Evolutionary conservation across 92 coral and sea anemone genomes (phyloP).

Genomic region (Zoanthus solanderi): DNA sequence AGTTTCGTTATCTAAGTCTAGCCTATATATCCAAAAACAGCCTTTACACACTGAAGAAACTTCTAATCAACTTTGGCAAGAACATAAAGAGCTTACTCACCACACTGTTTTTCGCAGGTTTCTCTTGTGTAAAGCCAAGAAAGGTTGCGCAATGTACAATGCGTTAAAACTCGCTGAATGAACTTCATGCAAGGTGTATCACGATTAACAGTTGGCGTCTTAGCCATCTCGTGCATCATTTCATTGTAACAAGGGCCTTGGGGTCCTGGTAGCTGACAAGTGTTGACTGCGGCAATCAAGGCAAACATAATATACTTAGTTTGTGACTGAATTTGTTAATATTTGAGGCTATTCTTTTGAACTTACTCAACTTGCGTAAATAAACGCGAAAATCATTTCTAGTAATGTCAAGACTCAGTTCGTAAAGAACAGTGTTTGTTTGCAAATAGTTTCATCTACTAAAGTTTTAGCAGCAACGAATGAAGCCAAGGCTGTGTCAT

Average conservation of each 20-base stretch:
- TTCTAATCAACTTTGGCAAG: background rate
- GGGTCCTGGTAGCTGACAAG: slow-evolving; percentile 79
- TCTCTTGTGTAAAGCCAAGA: slow-evolving; percentile 72
- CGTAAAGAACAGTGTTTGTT: no score
- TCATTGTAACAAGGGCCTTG: slow-evolving; percentile 85
- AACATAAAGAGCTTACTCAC: slow-evolving; percentile 53
- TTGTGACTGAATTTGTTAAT: no score
- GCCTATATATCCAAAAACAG: no score
- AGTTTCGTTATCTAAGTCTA: no score
- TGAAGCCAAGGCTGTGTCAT: background rate
- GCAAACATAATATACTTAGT: no score
- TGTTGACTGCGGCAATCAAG: slow-evolving; percentile 63
- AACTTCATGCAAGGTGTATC: slow-evolving; percentile 82
- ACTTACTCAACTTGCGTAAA: background rate
- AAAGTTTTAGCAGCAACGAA: no score
- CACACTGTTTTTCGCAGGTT: slow-evolving; percentile 90
- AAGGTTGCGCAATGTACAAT: slow-evolving; percentile 74
- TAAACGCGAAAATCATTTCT: background rate
- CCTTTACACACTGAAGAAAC: background rate
- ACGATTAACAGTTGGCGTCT: slow-evolving; percentile 65
- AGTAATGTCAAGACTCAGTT: no score
- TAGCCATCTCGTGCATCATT: slow-evolving; percentile 67
- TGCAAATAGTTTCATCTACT: no score
- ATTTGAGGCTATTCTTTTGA: background rate
- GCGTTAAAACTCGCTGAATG: slow-evolving; percentile 73